Evolutionary conservation across 2,113 vertebrate species (phyloP).

Genomic region (Muntiacus reevesi): DNA sequence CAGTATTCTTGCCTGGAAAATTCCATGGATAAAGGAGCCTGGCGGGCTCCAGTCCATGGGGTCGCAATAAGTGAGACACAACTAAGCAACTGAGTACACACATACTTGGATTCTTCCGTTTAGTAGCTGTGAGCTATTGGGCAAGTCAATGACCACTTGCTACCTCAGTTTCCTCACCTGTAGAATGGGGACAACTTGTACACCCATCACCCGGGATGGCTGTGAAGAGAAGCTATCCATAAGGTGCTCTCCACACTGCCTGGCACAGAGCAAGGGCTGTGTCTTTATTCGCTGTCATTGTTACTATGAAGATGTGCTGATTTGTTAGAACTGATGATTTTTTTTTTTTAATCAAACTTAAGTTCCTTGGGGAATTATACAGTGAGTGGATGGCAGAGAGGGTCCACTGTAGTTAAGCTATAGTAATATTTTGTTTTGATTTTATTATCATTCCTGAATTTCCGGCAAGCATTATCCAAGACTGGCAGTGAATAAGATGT

Average conservation of each 20-base stretch:
- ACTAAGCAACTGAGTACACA: not conserved
- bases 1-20: not conserved
- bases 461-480: not conserved
- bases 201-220: not conserved
- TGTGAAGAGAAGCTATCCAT: not conserved
- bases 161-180: not conserved
- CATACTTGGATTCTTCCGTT: not conserved
- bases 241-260: not conserved
- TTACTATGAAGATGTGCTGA: not conserved
- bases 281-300: not conserved
- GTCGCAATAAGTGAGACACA: not conserved
- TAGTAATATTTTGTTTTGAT: not conserved
- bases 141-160: not conserved
- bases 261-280: fast-evolving
- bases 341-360: not conserved
- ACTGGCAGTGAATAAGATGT: not conserved
- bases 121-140: not conserved
- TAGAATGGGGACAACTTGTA: not conserved
- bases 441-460: slow-evolving; percentile 45
- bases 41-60: not conserved
- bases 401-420: not conserved
- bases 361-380: not conserved
- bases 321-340: not conserved
- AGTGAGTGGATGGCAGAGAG: not conserved
- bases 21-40: not conserved